Base-by-base conservation (phyloP, 2,888 invertebrate species). In the Globia sparganii region DNA sequence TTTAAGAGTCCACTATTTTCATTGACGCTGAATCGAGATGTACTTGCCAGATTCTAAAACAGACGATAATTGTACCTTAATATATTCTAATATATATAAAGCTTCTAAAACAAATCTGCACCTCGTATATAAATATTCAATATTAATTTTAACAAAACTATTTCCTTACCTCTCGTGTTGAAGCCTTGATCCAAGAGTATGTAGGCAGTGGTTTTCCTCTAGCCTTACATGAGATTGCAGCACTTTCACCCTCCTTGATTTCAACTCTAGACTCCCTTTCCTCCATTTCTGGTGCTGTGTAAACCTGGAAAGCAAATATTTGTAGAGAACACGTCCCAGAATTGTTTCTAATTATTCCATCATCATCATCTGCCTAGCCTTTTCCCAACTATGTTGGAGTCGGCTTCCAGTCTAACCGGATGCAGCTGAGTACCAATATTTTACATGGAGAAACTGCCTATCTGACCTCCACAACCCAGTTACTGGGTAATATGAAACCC, bases 191-290 rank as follows among this genome's bases (percentile, higher is more conserved):
- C 99, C 99, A 99, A 49, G 97, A 97, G 91, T 98, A 98, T 76
- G 97, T 97, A 65, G 99, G 99, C 28, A 97, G 97, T 2, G 99
- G 99, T 92, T 99, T 99, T 31, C 99, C 99, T 61, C 96, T 97
- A 0, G 98, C 99, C 87, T 97, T 97, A 92, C 99, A 99, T 73
- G 97, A 97, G 58, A 98, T 97, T 2, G 97, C 97, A 56, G 98
- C 98, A 49, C 97, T 97, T 93, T 98, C 98, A 0, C 98, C 98
- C 94, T 99, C 99, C 59, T 98, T 97, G 6, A 98, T 98, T 90
- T 98, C 97, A 13, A 97, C 94, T 34, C 97, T 95, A 4, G 96
- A 92, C 68, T 97, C 97, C 75, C 98, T 96, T 84, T 97, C 97
- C 75, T 97, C 97, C 92, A 99, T 98, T 91, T 97, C 97, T 15